These are phyloP conservation scores for Neolamprologus multifasciatus DNA, from an alignment of 2,797 vertebrate species.

Conservation along the genomic window DNA sequence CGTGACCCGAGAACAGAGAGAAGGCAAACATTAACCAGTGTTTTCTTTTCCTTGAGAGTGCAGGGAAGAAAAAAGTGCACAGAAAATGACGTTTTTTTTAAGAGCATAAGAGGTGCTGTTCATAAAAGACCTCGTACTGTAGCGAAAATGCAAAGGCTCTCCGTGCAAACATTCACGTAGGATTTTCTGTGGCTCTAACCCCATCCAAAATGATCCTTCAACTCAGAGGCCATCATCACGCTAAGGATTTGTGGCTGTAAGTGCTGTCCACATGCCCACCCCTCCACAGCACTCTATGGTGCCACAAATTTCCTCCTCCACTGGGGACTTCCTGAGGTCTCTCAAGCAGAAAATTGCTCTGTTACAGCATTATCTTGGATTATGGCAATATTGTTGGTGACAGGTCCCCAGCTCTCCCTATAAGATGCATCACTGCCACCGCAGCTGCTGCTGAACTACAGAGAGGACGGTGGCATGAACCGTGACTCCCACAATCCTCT, in stretches of 20 bases:
- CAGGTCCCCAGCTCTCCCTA: constrained; percentile 70
- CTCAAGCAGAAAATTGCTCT: constrained; percentile 82
- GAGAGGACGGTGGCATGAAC: constrained; percentile 45
- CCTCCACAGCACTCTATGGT: constrained; percentile 74
- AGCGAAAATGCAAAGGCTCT: constrained; percentile 11
- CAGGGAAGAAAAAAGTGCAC: neutral
- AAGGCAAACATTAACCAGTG: neutral
- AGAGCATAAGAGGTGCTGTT: constrained; percentile 8
- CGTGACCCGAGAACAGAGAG: neutral
- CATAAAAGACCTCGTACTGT: neutral
- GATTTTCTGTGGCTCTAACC: constrained; percentile 56
- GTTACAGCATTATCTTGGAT: constrained; percentile 83
- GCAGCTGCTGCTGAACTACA: constrained; percentile 46
- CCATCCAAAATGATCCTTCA: constrained; percentile 72
- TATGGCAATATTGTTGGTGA: constrained; percentile 78
- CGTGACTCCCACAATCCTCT: constrained; percentile 69
- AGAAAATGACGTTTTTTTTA: neutral
- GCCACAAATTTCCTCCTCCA: constrained; percentile 79
- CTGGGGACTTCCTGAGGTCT: constrained; percentile 78
- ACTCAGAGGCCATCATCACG: constrained; percentile 72
- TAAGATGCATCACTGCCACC: constrained; percentile 71
- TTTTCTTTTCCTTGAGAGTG: neutral
- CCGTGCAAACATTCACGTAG: constrained; percentile 36
- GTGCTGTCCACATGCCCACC: constrained; percentile 75
- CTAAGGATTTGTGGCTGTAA: constrained; percentile 71